Base-by-base conservation (phyloP, 2,888 invertebrate genomes). In the Limnephilus marmoratus region DNA sequence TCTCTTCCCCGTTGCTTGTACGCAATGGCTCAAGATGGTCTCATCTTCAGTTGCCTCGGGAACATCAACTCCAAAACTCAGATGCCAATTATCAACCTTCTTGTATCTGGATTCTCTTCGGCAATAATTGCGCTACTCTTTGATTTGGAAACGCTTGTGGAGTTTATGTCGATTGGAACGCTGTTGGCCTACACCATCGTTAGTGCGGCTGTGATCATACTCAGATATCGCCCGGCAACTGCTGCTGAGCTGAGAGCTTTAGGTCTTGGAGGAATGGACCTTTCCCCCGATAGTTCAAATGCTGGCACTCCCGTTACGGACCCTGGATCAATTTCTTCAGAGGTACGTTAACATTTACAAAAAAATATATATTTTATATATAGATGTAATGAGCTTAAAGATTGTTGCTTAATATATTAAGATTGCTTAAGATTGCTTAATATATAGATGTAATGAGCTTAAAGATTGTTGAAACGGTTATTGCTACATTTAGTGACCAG, bases 111-210 rank as follows among this genome's bases (percentile, higher is more conserved):
- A 0, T 93, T 98, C 29, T 96, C 97, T 45, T 98, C 98, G 88
- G 98, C 98, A 1, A 91, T 98, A 0, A 97, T 99, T 93, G 98
- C 99, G 7, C 95, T 99, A 82, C 95, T 99, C 81, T 98, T 99
- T 94, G 99, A 99, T 95, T 96, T 99, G 94, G 97, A 98, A 94
- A 98, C 98, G 94, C 96, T 99, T 83, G 98, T 99, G 0, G 99
- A 99, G 94, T 99, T 99, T 94, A 98, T 99, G 98, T 99, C 99
- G 2, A 99, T 99, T 94, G 98, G 98, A 0, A 98, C 98, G 0
- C 96, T 98, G 90, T 95, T 98, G 94, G 98, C 98, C 0, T 99
- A 99, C 95, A 98, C 98, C 2, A 98, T 99, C 93, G 99, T 99
- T 4, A 98, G 98, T 94, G 98, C 98, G 24, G 98, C 98, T 93